Evolutionary conservation across 2,113 vertebrate genomes (phyloP).

Genomic region (Campylorhamphus procurvoides): DNA sequence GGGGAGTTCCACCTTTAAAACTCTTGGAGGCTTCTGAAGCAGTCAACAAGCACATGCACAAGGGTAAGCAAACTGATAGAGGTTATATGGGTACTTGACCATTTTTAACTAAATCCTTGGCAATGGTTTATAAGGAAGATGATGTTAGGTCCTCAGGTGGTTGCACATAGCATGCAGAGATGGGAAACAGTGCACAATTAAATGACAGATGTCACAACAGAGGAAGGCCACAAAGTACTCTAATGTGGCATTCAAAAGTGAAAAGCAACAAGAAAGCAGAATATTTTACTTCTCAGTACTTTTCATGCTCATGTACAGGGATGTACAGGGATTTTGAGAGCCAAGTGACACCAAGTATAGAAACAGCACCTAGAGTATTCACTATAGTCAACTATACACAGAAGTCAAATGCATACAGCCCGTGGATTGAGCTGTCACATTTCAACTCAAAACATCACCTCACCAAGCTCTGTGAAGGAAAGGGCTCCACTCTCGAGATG

Average conservation of each 20-base stretch:
- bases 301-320: not conserved
- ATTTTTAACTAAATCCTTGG: not conserved
- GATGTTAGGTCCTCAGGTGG: not conserved
- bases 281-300: not conserved
- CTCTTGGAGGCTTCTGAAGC: not conserved
- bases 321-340: not conserved
- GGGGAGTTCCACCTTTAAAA: not conserved
- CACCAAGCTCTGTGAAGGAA: not conserved
- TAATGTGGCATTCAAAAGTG: not conserved
- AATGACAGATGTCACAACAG: not conserved
- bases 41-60: not conserved
- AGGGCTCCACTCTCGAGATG: not conserved
- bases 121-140: not conserved
- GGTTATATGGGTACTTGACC: rapidly evolving
- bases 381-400: not conserved
- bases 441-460: not conserved
- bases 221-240: not conserved
- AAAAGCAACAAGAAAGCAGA: not conserved
- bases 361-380: not conserved
- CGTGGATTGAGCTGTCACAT: not conserved
- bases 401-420: not conserved
- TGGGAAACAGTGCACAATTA: not conserved
- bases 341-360: not conserved
- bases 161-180: not conserved
- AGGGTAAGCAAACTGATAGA: not conserved